Evolutionary conservation across 2,888 invertebrate genomes (phyloP), one percentile per base, ranked within the genome.

Genomic region (Netelia fuscicornis): DNA sequence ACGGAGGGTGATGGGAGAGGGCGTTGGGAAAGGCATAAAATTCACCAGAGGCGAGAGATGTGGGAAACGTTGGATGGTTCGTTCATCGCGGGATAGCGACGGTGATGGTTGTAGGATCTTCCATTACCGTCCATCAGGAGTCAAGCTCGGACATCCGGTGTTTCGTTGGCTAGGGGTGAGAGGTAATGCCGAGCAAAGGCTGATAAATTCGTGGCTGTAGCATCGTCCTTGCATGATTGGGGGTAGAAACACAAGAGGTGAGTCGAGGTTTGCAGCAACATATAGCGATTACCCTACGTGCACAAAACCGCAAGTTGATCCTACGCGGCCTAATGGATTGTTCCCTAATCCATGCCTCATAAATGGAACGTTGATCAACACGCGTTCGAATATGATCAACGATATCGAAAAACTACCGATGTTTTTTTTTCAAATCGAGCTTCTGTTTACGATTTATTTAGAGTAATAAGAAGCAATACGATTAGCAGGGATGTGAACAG

Each of bases 41-140:
- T 56, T 56, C 9, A 54, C 48, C n/a, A 11, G 42, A 54, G 54
- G 30, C 44, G 25, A 42, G 70, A 64, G 68, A 42, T 42, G 17
- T 17, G 70, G n/a, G 48, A 58, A 44, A 64, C 37, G 67, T 60
- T 56, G 68, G 13, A 23, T 17, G 23, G 48, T 70, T 62, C 13
- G 78, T 68, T 68, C 2, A 78, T 70, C 62, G 58, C 23, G 58
- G 58, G n/a, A 20, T 58, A 42, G 42, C 17, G n/a, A 17, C 23
- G 68, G 60, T 37, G 62, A 81, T 62, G 68, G 75, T 62, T 54
- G 75, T 56, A 56, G 25, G 64, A 76, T 81, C 81, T 76, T 81
- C 81, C 81, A 81, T 81, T 81, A 81, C 62, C 75, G 75, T 81
- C 75, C 75, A 76, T 76, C 81, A 70, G 70, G 64, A 70, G 75